Conservation (phyloP, 2,797 vertebrate species). For the Steatocranus sp. region DNA sequence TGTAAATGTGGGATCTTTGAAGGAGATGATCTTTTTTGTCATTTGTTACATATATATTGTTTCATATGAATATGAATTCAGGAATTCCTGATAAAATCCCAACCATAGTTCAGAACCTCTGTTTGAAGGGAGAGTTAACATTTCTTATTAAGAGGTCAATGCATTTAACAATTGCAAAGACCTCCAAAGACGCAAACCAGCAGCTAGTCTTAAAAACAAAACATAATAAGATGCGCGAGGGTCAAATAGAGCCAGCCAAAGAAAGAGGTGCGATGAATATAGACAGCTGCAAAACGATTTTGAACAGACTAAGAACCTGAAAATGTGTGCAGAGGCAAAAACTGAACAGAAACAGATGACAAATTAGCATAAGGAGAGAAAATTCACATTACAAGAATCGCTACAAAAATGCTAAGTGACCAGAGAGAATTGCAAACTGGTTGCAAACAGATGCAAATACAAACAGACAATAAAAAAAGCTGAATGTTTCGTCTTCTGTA, state of each 20-base stretch:
- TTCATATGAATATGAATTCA: neutral
- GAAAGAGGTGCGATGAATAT: neutral
- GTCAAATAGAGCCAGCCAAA: neutral
- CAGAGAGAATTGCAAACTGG: neutral
- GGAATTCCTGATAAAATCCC: neutral
- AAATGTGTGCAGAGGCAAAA: neutral
- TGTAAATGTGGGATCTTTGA: neutral
- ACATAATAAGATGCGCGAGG: neutral
- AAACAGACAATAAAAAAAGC: neutral
- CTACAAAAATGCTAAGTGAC: neutral
- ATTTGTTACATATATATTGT: neutral
- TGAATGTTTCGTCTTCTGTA: neutral
- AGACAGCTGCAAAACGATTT: neutral
- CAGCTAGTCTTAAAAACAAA: neutral
- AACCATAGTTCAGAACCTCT: neutral
- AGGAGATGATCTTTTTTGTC: neutral
- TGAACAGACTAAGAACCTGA: neutral
- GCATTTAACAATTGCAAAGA: neutral
- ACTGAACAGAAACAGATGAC: neutral
- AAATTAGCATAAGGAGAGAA: neutral
- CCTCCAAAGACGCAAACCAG: neutral
- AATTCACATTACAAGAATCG: neutral
- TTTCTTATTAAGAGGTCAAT: neutral
- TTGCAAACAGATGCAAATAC: neutral
- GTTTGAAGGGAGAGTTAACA: neutral